phyloP scores from a whole-genome alignment of 2,113 vertebrate species.

The Labeo catla region DNA sequence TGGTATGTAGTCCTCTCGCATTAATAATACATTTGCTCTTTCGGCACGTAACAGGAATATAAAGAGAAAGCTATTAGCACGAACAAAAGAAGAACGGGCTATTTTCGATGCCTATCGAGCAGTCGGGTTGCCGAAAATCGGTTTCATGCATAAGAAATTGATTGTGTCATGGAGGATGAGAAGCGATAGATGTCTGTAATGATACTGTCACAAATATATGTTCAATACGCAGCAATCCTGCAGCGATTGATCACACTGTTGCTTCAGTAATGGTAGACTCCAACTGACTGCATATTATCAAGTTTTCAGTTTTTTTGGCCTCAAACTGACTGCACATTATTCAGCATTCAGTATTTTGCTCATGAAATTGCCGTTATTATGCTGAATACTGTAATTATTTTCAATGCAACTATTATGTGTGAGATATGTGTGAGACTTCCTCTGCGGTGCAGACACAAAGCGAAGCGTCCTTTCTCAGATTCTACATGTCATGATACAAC shows the following conservation, averaged over 20 bases:
- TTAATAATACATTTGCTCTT: slow-evolving; percentile 38
- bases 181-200: slow-evolving; percentile 15
- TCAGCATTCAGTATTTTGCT: slow-evolving; percentile 17
- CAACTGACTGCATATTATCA: neutral
- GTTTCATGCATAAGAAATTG: slow-evolving; percentile 7
- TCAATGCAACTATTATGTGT: neutral
- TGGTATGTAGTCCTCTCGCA: neutral
- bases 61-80: neutral
- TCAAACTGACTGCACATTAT: neutral
- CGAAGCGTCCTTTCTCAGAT: neutral
- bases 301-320: neutral
- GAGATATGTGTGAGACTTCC: neutral
- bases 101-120: neutral
- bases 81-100: neutral
- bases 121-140: neutral
- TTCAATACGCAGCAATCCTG: slow-evolving; percentile 15
- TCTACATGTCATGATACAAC: neutral
- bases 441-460: slow-evolving; percentile 1
- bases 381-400: slow-evolving; percentile 26
- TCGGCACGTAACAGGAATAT: slow-evolving; percentile 21
- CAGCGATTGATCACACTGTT: neutral
- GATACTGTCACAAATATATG: slow-evolving; percentile 1
- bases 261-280: slow-evolving; percentile 16
- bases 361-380: neutral
- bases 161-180: neutral